Evolutionary conservation across 2,113 vertebrate genomes (phyloP).

Genomic region (Syrrhaptes paradoxus): DNA sequence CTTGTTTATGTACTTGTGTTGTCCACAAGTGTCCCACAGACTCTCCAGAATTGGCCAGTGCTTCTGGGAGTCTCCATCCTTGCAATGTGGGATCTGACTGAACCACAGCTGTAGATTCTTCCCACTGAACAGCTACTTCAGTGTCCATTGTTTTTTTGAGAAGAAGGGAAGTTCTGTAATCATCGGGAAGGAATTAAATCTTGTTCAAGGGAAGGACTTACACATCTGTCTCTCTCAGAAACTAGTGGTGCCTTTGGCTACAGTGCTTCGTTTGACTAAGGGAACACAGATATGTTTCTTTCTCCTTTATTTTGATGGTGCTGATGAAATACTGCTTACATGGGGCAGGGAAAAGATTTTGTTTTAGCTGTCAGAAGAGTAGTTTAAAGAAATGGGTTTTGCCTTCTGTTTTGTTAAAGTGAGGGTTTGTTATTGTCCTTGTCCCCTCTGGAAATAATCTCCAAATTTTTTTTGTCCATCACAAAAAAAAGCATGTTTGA

Average conservation of each 20-base stretch:
- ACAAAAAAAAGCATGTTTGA: fast-evolving
- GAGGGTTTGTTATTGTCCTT: neutral
- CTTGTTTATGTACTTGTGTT: neutral
- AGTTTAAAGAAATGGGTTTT: neutral
- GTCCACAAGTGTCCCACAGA: no score
- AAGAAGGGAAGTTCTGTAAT: neutral
- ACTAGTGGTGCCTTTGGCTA: neutral
- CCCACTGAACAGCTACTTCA: neutral
- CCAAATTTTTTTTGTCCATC: neutral
- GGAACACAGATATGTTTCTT: neutral
- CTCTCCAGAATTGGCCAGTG: neutral
- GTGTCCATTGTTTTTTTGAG: neutral
- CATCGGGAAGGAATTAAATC: neutral
- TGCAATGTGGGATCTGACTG: neutral
- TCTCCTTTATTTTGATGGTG: neutral
- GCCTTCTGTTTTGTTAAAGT: neutral
- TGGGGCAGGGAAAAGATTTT: neutral
- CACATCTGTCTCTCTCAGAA: neutral
- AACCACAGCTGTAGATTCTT: neutral
- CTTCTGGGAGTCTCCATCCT: neutral
- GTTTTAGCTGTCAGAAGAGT: neutral
- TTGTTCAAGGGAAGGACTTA: neutral
- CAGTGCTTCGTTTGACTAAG: neutral
- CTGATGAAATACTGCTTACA: neutral
- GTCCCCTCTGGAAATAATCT: neutral